Evolutionary conservation across 2,888 invertebrate species (phyloP).

Genomic region (Andrena haemorrhoa): DNA sequence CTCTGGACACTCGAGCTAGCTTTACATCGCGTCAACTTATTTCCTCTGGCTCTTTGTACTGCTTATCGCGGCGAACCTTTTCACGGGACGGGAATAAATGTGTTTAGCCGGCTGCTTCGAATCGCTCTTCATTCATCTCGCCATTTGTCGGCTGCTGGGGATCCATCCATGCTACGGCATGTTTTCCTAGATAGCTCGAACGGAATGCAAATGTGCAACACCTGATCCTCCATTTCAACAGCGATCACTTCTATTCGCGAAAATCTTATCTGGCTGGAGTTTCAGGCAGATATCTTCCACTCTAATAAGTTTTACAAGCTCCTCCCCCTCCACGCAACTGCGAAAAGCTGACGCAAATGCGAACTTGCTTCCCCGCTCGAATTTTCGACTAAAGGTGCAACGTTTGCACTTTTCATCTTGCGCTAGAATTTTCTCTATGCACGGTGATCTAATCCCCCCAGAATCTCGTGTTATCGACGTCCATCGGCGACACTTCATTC

Average conservation of each 20-base stretch:
- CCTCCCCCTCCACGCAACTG: too few species aligned
- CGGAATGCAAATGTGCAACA: background rate
- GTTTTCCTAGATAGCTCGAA: background rate
- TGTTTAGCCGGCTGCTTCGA: slow-evolving; percentile 1
- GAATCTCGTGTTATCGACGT: background rate
- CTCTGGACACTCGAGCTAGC: slow-evolving; percentile 1
- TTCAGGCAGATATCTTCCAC: too few species aligned
- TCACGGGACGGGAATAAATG: background rate
- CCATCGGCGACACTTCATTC: slow-evolving; percentile 1
- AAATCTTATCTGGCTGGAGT: too few species aligned
- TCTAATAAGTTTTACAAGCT: too few species aligned
- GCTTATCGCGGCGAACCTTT: background rate
- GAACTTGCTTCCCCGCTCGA: slow-evolving; percentile 18
- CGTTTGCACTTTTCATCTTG: slow-evolving; percentile 27
- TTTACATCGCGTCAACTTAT: slow-evolving; percentile 6
- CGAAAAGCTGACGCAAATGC: slow-evolving; percentile 2
- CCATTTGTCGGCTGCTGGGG: background rate
- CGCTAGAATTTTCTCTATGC: slow-evolving; percentile 4
- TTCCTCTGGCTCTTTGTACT: slow-evolving; percentile 2
- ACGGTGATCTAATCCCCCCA: background rate
- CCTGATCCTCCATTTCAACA: too few species aligned
- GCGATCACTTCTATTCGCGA: too few species aligned
- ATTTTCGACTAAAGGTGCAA: slow-evolving; percentile 5
- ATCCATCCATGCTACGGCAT: background rate
- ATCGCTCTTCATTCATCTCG: background rate